Evolutionary conservation across 2,797 vertebrate species (phyloP), one percentile per base, ranked within the genome.

Genomic region (Ptychadena robeensis): DNA sequence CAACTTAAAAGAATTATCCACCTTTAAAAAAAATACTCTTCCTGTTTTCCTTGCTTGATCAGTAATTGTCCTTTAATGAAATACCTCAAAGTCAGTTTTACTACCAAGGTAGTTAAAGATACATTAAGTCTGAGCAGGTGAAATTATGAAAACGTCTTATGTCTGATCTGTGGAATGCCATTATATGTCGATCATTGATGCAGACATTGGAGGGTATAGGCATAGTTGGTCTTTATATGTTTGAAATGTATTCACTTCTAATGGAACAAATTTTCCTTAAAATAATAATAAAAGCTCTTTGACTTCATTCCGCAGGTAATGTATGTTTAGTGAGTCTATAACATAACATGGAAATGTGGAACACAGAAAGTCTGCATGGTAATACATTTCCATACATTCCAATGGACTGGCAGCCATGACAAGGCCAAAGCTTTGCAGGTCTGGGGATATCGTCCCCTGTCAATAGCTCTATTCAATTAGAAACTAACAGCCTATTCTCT

Each of bases 401-500:
- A 61, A 27, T 61, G 8, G 10, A 61, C n/a, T 25, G n/a, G 59
- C 59, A 28, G n/a, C 59, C 59, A 61, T 28, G 59, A 28, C 59
- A 61, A 61, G 59, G 9, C 9, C 9, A 9, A 61, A 28, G 31
- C 76, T 28, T 28, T 37, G 64, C 76, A 37, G 65, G 31, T 69
- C 32, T 2, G 3, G 44, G 76, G 66, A 32, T 66, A 66, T 40
- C 65, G 63, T 32, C 18, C 14, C 35, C 48, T 78, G 38, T 79
- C 76, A 79, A 79, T 68, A 69, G 76, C 44, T 32, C 76, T 35
- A 57, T 79, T 79, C 38, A 79, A 79, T 59, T 27, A 69, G 57
- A 79, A 57, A 79, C 63, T 38, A 77, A 57, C 76, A 25, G 40
- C 6, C 75, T 35, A 37, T 69, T 78, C 75, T 68, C 69, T 68